These are phyloP conservation scores for Melanostoma mellinum DNA, from an alignment of 2,888 invertebrate genomes.

Conservation along the genomic window DNA sequence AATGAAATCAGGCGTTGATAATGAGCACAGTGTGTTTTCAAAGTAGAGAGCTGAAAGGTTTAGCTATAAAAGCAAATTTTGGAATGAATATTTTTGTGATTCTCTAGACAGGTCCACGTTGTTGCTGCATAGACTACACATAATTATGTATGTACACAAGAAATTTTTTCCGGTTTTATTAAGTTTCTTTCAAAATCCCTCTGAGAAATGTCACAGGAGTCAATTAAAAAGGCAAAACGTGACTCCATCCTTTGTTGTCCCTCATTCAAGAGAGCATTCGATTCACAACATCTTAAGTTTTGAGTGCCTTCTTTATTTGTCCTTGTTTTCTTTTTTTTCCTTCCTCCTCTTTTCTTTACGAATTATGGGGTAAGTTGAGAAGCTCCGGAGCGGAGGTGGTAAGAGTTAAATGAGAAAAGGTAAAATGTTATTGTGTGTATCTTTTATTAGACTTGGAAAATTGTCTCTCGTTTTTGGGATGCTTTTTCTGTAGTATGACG, in stretches of 20 bases:
- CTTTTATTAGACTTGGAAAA: neutral
- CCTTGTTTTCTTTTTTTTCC: neutral
- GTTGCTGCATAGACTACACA: neutral
- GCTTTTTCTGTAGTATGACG: neutral
- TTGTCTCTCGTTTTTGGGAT: neutral
- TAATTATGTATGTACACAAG: neutral
- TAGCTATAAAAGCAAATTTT: no score
- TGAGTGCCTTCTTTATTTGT: constrained; percentile 30
- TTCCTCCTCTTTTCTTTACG: neutral
- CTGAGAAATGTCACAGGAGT: constrained; percentile 76
- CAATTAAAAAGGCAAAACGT: constrained; percentile 81
- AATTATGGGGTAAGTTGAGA: neutral
- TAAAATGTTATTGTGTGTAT: constrained; percentile 38
- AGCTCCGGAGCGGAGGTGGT: neutral
- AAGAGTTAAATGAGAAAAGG: constrained; percentile 45
- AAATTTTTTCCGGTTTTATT: constrained; percentile 46
- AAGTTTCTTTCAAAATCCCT: constrained; percentile 51
- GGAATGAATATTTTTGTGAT: no score
- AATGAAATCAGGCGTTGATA: constrained; percentile 40
- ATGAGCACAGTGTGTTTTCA: constrained; percentile 13
- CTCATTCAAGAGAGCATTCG: constrained; percentile 10
- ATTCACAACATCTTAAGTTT: constrained; percentile 45
- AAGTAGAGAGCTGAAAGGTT: neutral
- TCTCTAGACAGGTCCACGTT: no score
- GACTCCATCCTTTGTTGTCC: constrained; percentile 74